phyloP scores from a whole-genome alignment of 1,140 invertebrate genomes.

The Magallana ariakensis region DNA sequence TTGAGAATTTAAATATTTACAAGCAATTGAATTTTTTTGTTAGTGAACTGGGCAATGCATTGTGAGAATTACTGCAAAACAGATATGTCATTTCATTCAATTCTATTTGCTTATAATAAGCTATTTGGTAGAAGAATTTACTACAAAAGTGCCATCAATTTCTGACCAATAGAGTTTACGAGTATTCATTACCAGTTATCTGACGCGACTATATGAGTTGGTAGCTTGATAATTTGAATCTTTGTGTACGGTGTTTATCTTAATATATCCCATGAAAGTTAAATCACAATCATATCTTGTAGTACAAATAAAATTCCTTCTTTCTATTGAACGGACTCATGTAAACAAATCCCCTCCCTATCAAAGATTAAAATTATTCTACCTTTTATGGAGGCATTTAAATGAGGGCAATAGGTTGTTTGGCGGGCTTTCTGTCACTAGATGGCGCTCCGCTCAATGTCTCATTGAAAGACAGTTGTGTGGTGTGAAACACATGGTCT shows the following conservation, averaged over 20 bases:
- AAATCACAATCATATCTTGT: slow-evolving; percentile 35
- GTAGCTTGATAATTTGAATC: slow-evolving; percentile 33
- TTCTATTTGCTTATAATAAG: too few species aligned
- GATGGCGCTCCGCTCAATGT: slow-evolving; percentile 26
- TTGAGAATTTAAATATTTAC: too few species aligned
- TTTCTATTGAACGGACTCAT: slow-evolving; percentile 10
- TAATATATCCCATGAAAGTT: slow-evolving; percentile 32
- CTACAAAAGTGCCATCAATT: background rate
- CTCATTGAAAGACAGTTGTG: slow-evolving; percentile 32
- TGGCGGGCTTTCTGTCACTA: slow-evolving; percentile 9
- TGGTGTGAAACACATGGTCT: slow-evolving; percentile 1
- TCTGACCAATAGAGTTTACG: background rate
- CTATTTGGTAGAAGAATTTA: too few species aligned
- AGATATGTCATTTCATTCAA: too few species aligned
- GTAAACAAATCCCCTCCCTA: slow-evolving; percentile 30
- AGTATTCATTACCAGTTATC: background rate
- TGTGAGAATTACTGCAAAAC: too few species aligned
- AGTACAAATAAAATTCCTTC: slow-evolving; percentile 35
- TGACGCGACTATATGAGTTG: background rate
- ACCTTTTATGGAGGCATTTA: slow-evolving; percentile 36
- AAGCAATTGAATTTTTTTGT: too few species aligned
- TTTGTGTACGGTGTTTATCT: slow-evolving; percentile 20
- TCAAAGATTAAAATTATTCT: slow-evolving; percentile 37
- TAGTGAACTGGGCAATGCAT: too few species aligned
- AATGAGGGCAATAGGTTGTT: slow-evolving; percentile 18